Evolutionary conservation across 2,113 vertebrate genomes (phyloP).

Genomic region (Parus major): DNA sequence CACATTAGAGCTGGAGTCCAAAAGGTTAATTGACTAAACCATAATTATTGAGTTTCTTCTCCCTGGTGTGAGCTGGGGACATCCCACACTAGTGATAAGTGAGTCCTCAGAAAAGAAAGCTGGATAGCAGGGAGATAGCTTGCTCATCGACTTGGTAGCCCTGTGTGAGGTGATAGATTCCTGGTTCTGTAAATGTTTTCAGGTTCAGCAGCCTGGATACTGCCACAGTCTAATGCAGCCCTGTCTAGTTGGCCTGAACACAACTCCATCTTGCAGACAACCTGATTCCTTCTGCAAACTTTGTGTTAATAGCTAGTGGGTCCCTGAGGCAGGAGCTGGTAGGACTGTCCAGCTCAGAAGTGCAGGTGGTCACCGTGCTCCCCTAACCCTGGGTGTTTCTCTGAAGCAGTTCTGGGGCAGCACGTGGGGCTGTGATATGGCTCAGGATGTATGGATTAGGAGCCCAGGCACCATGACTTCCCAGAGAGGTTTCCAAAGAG

Average conservation of each 20-base stretch:
- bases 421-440: accelerated
- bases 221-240: not conserved
- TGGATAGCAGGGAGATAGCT: not conserved
- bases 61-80: not conserved
- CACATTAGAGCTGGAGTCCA: not conserved
- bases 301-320: not conserved
- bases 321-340: not conserved
- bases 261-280: not conserved
- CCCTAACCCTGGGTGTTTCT: not conserved
- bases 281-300: not conserved
- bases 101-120: not conserved
- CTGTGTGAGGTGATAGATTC: not conserved
- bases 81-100: not conserved
- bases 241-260: not conserved
- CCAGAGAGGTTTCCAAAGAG: not conserved
- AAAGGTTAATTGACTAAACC: not conserved
- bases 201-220: not conserved
- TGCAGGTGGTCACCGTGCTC: not conserved
- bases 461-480: not conserved
- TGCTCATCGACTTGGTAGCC: not conserved
- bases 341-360: not conserved
- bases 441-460: not conserved
- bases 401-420: not conserved
- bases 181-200: not conserved
- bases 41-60: not conserved